Percentiles rank a stretch among this genome's conserved stretches.
phyloP scores from a whole-genome alignment of 2,113 vertebrate species.

The Tragulus kanchil region DNA sequence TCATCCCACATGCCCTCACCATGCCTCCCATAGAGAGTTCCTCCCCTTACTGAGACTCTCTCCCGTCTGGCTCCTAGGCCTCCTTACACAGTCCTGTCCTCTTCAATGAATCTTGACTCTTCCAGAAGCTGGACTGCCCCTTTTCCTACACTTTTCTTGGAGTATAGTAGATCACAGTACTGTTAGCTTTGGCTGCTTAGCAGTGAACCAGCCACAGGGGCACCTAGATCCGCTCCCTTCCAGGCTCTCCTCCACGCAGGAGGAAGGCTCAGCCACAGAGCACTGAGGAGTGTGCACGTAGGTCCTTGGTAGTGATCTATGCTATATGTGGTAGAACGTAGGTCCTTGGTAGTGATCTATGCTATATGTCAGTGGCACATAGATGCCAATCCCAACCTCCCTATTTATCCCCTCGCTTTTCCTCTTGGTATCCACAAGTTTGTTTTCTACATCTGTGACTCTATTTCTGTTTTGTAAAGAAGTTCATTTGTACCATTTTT shows the following conservation, averaged over 20 bases:
- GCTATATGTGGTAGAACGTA: not conserved
- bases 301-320: no score
- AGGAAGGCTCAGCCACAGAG: not conserved
- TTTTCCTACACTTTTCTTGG: not conserved
- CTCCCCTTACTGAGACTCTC: not conserved
- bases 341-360: not conserved
- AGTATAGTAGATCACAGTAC: not conserved
- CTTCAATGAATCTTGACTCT: not conserved
- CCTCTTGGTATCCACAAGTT: not conserved
- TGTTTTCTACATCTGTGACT: not conserved
- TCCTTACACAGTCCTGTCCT: not conserved
- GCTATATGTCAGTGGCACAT: no score
- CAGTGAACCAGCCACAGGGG: not conserved
- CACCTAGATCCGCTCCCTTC: not conserved
- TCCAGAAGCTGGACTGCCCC: not conserved
- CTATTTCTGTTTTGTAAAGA: not conserved
- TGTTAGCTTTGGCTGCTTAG: not conserved
- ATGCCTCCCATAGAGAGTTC: rapidly evolving
- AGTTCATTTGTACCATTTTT: not conserved
- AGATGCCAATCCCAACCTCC: not conserved
- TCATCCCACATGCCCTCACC: not conserved
- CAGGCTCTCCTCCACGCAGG: not conserved
- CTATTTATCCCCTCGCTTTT: not conserved
- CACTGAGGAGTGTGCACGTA: not conserved
- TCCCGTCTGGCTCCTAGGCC: not conserved